Evolutionary conservation across 2,797 vertebrate genomes (phyloP).

Genomic region (Pygocentrus nattereri): DNA sequence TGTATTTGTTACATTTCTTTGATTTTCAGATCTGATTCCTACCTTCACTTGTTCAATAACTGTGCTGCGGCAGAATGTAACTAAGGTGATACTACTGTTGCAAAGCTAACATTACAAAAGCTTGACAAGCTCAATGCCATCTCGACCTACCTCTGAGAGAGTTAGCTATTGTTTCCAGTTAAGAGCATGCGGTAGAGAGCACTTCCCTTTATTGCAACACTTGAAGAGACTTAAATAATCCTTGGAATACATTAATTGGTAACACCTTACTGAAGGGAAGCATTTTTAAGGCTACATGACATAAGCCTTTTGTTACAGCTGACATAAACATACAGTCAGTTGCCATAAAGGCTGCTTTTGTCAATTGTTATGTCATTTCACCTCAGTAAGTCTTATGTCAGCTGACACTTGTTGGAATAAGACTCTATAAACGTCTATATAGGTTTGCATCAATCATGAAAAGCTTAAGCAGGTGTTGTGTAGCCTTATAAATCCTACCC

Average conservation of each 20-base stretch:
- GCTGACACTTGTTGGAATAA: too few species aligned
- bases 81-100: constrained; percentile 65
- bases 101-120: constrained; percentile 59
- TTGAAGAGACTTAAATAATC: constrained; percentile 45
- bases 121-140: constrained; percentile 64
- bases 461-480: too few species aligned
- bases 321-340: too few species aligned
- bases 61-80: constrained; percentile 58
- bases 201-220: constrained; percentile 52
- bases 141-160: constrained; percentile 74
- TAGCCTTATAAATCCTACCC: too few species aligned
- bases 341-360: too few species aligned
- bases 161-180: constrained; percentile 62
- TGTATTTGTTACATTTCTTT: constrained; percentile 68
- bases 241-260: constrained; percentile 25
- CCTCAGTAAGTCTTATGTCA: too few species aligned
- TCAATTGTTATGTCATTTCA: too few species aligned
- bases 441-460: too few species aligned
- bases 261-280: too few species aligned
- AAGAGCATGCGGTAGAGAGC: constrained; percentile 53
- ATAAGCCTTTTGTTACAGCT: too few species aligned
- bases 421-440: too few species aligned
- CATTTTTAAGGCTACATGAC: too few species aligned
- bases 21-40: constrained; percentile 60
- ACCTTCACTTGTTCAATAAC: constrained; percentile 55